Evolutionary conservation across 2,113 vertebrate species (phyloP), one percentile per base, ranked within the genome.

Genomic region (Aplodontia rufa): DNA sequence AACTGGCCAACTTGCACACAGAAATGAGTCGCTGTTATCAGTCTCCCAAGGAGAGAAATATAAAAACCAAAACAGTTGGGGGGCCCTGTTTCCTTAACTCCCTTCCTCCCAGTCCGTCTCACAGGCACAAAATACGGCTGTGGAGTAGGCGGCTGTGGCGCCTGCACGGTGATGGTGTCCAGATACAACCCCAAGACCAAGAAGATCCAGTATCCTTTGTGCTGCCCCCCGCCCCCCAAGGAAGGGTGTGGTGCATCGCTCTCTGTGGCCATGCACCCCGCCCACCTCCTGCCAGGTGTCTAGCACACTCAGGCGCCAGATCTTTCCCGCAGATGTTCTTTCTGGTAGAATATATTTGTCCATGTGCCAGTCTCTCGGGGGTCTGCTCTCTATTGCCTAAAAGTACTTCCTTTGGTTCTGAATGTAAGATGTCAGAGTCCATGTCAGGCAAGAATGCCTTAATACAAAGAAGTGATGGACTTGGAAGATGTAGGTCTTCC

Each of bases 141-240:
- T 81, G 99, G 99, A 30, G 98, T 98, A 8, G 99, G 99, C 24
- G 98, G 99, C 58, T 99, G 99, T 3, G 99, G 99, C 0, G 98
- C 99, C 37, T 99, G 99, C 88, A 99, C 99, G 0, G 98, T 99
- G 79, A 99, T 99, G 99, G 81, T 99, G 76, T 99, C 99, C 0
- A 98, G 97, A 82, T 99, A 99, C 58, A 89, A 98, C 66, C 97
- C 98, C 28, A 88, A 96, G 81, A 97, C 97, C 96, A 99, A 98
- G 97, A 97, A 96, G 97, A 98, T 99, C 96, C 79, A 24, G 99
- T 99, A 99, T 99, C 98, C 99, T 99, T 97, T 12, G 37, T 9
- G 6, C 1, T 30, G 17, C 9, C 19, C n/a, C n/a, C n/a, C n/a
- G n/a, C n/a, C n/a, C n/a, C n/a, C n/a, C n/a, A n/a, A n/a, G 55